phyloP scores from a whole-genome alignment of 2,797 vertebrate species.

The Darevskia mixta region DNA sequence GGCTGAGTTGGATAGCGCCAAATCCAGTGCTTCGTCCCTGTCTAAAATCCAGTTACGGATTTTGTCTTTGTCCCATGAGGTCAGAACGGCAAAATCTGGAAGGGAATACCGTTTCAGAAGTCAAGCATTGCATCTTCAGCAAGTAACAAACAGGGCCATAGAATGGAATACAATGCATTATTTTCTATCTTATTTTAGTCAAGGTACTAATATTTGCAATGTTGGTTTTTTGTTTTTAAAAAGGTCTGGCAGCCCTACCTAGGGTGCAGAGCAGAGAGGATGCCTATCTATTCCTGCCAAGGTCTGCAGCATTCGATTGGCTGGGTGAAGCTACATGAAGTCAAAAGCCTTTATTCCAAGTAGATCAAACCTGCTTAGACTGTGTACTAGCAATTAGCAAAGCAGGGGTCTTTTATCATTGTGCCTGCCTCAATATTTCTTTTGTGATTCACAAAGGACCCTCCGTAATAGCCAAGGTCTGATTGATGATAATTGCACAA shows the following conservation, averaged over 20 bases:
- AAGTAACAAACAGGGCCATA: too few relatives aligned
- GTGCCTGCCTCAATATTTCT: conserved; percentile 25
- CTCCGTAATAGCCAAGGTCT: conserved; percentile 16
- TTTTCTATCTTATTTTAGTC: not conserved
- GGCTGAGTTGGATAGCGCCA: too few relatives aligned
- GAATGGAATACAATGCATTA: too few relatives aligned
- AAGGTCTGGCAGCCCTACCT: not conserved
- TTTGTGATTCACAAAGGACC: conserved; percentile 38
- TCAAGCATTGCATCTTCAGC: too few relatives aligned
- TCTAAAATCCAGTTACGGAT: too few relatives aligned
- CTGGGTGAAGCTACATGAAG: conserved; percentile 8
- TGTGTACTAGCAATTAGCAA: conserved; percentile 32
- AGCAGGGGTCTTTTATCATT: conserved; percentile 21
- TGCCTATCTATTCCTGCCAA: not conserved
- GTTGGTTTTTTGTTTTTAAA: not conserved
- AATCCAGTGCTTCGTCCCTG: too few relatives aligned
- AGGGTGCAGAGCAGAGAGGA: too few relatives aligned
- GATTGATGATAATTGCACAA: conserved; percentile 40
- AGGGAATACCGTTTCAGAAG: too few relatives aligned
- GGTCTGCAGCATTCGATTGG: not conserved
- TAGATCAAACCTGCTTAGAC: conserved; percentile 16
- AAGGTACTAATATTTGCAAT: not conserved
- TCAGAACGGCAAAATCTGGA: too few relatives aligned
- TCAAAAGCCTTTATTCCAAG: conserved; percentile 5
- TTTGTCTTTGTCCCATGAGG: too few relatives aligned